Base-by-base conservation (phyloP, 1,140 invertebrate species). In the Drosophila setifemur region DNA sequence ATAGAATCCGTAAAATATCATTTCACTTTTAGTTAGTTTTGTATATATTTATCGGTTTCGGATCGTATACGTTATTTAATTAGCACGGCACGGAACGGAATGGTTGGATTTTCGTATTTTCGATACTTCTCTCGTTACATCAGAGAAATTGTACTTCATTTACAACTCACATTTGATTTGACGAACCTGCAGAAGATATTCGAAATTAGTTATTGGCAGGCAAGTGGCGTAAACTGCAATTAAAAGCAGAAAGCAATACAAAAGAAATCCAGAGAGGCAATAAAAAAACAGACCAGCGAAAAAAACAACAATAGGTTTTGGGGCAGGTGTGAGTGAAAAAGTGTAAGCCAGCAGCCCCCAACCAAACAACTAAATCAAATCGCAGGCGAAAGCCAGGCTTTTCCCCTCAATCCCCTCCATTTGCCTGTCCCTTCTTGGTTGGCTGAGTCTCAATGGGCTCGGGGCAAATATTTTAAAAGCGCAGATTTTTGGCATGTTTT, bases 401-500 rank as follows among this genome's bases (percentile, higher is more conserved):
- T 31, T 16, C 16, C 52, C 31, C 2, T 16, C 42, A 8, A 14
- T 16, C 14, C 7, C 12, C 23, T 16, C 21, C 11, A 3, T 18
- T 37, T 9, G 14, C 5, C 8, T 8, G 2, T 31, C 7, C 31
- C 9, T 33, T 64, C 11, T 48, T 58, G 79, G 48, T 74, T 79
- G 78, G 58, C 74, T 83, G 70, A 52, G 64, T 85, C 60, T 75
- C 81, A 85, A 86, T 86, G 79, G 71, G 79, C 79, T 85, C 74
- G 81, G 79, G 79, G 79, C 79, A 85, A 85, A 86, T 85, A 85
- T 85, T 85, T 85, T 85, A 85, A 85, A 85, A 75, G 79, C 74
- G 74, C 79, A 79, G 81, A 85, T 85, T 85, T 85, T 85, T 86
- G 81, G 81, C 79, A 85, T 85, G 79, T 85, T 85, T 85, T 83